Base-by-base conservation (phyloP, 2,797 vertebrate genomes). In the Delichon dasypus region DNA sequence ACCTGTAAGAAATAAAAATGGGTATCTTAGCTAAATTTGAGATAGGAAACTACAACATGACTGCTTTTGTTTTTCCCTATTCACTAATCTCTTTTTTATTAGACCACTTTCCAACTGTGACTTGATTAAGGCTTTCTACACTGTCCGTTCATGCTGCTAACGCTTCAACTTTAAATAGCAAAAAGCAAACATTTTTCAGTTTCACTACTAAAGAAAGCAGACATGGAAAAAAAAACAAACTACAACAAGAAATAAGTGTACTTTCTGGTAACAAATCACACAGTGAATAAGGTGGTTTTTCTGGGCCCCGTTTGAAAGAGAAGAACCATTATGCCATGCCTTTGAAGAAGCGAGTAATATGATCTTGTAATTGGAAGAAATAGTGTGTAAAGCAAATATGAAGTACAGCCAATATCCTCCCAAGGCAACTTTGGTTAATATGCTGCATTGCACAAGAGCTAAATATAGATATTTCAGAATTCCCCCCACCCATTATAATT, bases 1-100 rank as follows among this genome's bases (percentile, higher is more conserved):
- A 99, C 99, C 99, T 99, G 98, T 74, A 98, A 97, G 97, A 97
- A 97, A 98, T 93, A 97, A 97, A 98, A 97, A 98, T 10, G 96
- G 94, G 97, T 96, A 98, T 97, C 98, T 98, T 98, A 98, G 98
- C 98, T 97, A 91, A 93, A 97, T 94, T 94, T 82, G 90, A 97
- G 94, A 96, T 74, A 96, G 95, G 83, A 97, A 94, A 97, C 96
- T 94, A 93, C 93, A 97, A 97, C 92, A 93, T 65, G 91, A 96
- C 94, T 91, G 95, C 94, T 97, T 97, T 94, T 84, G 92, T 95
- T 95, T 86, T 86, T 86, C 81, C 80, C 73, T 79, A 73, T 89
- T 96, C 96, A 64, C 97, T 97, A 94, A 98, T 97, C 96, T 97
- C 91, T 92, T 97, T 93, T 97, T 96, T 95, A 97, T 96, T 97